These are phyloP conservation scores for Orius laevigatus DNA, from an alignment of 1,140 invertebrate genomes.

Conservation along the genomic window DNA sequence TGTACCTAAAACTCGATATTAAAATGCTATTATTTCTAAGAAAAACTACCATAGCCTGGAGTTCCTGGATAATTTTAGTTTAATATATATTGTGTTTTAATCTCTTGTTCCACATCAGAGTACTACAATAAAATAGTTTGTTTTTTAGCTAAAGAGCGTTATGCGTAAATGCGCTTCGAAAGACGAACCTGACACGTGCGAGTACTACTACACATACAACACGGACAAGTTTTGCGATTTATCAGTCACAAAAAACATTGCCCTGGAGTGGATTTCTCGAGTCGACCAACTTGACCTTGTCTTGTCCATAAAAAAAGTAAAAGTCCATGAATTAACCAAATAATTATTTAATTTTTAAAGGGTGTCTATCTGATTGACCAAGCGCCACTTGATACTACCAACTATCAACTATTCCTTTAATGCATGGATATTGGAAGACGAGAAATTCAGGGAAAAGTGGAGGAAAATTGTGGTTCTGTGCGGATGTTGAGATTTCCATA, in stretches of 20 bases:
- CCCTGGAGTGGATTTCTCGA: neutral
- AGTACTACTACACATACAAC: constrained; percentile 2
- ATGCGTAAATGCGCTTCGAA: neutral
- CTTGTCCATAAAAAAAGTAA: neutral
- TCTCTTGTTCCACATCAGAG: too few relatives aligned
- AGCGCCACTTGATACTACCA: neutral
- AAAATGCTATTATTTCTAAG: too few relatives aligned
- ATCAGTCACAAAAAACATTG: neutral
- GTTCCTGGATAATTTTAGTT: too few relatives aligned
- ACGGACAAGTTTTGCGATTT: neutral
- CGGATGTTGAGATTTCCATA: neutral
- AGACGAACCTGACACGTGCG: neutral
- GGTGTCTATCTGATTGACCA: neutral
- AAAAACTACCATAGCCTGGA: too few relatives aligned
- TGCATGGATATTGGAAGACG: constrained; percentile 1
- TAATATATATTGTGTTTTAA: too few relatives aligned
- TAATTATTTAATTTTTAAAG: neutral
- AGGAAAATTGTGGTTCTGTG: neutral
- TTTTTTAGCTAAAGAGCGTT: neutral
- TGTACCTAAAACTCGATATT: too few relatives aligned
- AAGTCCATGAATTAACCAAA: too few relatives aligned
- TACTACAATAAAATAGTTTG: too few relatives aligned
- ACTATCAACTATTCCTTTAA: neutral
- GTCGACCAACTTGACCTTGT: neutral
- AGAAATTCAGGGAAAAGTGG: neutral